Conservation (phyloP, 1,140 invertebrate species). For the Lordiphosa mommai region DNA sequence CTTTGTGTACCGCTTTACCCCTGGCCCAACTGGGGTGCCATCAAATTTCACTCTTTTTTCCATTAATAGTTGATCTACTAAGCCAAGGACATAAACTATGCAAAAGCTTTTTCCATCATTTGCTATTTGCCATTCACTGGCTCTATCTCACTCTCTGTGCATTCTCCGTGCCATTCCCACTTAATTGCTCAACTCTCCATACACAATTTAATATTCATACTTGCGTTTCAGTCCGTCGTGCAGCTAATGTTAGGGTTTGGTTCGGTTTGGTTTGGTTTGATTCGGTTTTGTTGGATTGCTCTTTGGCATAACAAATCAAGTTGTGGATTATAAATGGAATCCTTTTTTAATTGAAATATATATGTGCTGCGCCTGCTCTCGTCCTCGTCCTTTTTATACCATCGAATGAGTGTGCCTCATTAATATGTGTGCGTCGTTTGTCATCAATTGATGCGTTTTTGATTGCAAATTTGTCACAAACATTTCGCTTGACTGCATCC, state of each 20-base stretch:
- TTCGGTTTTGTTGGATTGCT: slow-evolving; percentile 22
- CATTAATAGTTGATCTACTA: slow-evolving; percentile 75
- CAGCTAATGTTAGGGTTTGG: slow-evolving; percentile 52
- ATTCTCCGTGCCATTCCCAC: slow-evolving; percentile 13
- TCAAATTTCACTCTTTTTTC: slow-evolving; percentile 60
- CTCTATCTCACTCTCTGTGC: not conserved
- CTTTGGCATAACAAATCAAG: slow-evolving; percentile 65
- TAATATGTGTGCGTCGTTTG: slow-evolving; percentile 36
- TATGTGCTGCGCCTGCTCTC: slow-evolving; percentile 25
- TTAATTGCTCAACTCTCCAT: slow-evolving; percentile 64
- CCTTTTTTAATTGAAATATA: slow-evolving; percentile 78
- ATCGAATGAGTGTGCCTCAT: slow-evolving; percentile 49
- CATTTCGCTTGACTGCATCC: slow-evolving; percentile 47
- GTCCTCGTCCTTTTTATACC: not conserved
- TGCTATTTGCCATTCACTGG: slow-evolving; percentile 36
- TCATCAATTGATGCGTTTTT: slow-evolving; percentile 74
- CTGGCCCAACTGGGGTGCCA: slow-evolving; percentile 27
- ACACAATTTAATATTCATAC: slow-evolving; percentile 76
- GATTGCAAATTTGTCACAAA: slow-evolving; percentile 74
- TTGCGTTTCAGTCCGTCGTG: slow-evolving; percentile 64
- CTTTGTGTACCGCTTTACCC: slow-evolving; percentile 2
- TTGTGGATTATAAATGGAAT: slow-evolving; percentile 63
- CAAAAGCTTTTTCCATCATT: slow-evolving; percentile 66
- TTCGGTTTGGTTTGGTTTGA: slow-evolving; percentile 16
- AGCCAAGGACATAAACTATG: slow-evolving; percentile 62